These are phyloP conservation scores for Apamea epomidion DNA, from an alignment of 2,888 invertebrate species.

Conservation along the genomic window DNA sequence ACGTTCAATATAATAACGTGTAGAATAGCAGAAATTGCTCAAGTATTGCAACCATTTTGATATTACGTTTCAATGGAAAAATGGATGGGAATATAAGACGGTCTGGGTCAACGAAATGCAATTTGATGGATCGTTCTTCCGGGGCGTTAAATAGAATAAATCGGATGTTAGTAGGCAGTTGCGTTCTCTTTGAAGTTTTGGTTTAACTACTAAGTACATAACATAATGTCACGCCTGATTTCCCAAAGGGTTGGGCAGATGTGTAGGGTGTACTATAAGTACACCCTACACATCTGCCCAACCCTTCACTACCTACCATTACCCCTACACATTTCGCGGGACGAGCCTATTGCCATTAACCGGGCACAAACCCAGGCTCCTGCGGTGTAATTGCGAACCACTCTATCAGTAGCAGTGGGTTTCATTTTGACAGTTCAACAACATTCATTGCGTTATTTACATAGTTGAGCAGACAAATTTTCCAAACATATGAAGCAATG, in stretches of 20 bases:
- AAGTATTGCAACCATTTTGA: constrained; percentile 63
- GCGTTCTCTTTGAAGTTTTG: not conserved
- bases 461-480: no score
- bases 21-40: constrained; percentile 46
- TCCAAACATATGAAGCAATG: no score
- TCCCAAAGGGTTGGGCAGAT: no score
- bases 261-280: not conserved
- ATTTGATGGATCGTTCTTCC: constrained; percentile 43
- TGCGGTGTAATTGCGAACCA: no score
- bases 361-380: not conserved
- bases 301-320: no score
- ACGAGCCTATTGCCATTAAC: no score
- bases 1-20: constrained; percentile 54
- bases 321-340: no score
- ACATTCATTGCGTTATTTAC: no score
- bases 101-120: constrained; percentile 37
- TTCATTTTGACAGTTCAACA: no score
- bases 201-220: not conserved
- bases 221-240: no score
- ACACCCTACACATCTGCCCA: no score
- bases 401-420: no score
- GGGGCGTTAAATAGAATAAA: constrained; percentile 29
- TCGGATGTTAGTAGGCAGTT: not conserved
- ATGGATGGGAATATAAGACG: constrained; percentile 51
- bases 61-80: constrained; percentile 67